Conservation (phyloP, 2,888 invertebrate species). For the Endotricha flammealis region DNA sequence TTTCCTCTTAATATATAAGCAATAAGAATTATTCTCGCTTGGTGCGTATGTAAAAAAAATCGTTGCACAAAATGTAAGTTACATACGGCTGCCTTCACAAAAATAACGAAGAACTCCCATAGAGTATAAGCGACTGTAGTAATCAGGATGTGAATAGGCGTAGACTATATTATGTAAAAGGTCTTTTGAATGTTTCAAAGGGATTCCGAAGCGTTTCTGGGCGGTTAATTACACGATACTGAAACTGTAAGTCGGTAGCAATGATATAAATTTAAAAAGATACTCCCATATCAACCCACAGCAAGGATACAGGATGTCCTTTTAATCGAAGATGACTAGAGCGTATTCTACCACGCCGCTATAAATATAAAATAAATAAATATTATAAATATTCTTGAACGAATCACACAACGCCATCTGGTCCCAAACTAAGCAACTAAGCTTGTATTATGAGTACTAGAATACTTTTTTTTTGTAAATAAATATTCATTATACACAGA, state of each 20-base stretch:
- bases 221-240: constrained; percentile 60
- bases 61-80: constrained; percentile 44
- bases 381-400: no score
- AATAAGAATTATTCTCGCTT: constrained; percentile 28
- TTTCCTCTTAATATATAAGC: constrained; percentile 13
- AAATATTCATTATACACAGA: no score
- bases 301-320: no score
- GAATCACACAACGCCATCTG: no score
- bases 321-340: no score
- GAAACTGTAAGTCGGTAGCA: constrained; percentile 20
- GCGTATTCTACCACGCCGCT: no score
- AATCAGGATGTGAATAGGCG: constrained; percentile 63
- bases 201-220: constrained; percentile 51
- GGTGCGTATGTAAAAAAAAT: constrained; percentile 28
- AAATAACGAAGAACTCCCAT: constrained; percentile 73
- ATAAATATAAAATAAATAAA: no score
- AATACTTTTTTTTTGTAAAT: no score
- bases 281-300: no score
- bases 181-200: constrained; percentile 66
- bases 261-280: no score
- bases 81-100: constrained; percentile 74
- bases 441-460: no score
- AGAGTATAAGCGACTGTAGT: constrained; percentile 53
- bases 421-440: no score
- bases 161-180: constrained; percentile 65